phyloP scores from a whole-genome alignment of 2,113 vertebrate species.

The Chelonoidis abingdonii region DNA sequence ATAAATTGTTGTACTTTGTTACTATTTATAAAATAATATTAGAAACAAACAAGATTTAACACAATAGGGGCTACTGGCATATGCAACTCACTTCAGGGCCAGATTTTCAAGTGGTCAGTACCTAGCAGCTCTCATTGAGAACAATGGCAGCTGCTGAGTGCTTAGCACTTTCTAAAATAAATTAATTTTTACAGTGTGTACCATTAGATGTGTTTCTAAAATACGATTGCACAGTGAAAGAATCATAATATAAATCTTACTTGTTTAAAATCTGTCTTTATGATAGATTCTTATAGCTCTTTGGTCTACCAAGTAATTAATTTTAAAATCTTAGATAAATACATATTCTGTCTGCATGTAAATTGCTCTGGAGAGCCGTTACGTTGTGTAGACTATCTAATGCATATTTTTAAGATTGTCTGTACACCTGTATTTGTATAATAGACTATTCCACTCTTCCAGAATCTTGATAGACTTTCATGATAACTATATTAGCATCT shows the following conservation, averaged over 20 bases:
- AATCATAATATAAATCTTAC: constrained; percentile 50
- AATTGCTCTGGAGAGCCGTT: constrained; percentile 58
- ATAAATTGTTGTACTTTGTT: not conserved
- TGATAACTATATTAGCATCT: constrained; percentile 12
- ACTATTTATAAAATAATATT: not conserved
- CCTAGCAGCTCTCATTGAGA: not conserved
- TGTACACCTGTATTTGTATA: constrained; percentile 15
- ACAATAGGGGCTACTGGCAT: not conserved
- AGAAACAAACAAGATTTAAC: not conserved
- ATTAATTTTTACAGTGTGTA: constrained; percentile 45
- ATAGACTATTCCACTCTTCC: constrained; percentile 35
- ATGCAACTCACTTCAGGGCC: not conserved
- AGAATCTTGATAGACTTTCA: constrained; percentile 43
- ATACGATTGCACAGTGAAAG: constrained; percentile 49
- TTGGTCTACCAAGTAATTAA: constrained; percentile 65
- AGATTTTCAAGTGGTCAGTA: constrained; percentile 32
- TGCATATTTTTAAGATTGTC: constrained; percentile 52
- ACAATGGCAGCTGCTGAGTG: constrained; percentile 20
- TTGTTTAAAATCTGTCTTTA: constrained; percentile 61
- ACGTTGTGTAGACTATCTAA: constrained; percentile 54
- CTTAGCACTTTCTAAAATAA: constrained; percentile 58
- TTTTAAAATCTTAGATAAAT: constrained; percentile 70
- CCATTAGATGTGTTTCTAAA: constrained; percentile 59
- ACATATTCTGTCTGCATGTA: constrained; percentile 42
- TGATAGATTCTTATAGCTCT: constrained; percentile 45